Evolutionary conservation across 2,113 vertebrate genomes (phyloP).

Genomic region (Cromileptes altivelis): DNA sequence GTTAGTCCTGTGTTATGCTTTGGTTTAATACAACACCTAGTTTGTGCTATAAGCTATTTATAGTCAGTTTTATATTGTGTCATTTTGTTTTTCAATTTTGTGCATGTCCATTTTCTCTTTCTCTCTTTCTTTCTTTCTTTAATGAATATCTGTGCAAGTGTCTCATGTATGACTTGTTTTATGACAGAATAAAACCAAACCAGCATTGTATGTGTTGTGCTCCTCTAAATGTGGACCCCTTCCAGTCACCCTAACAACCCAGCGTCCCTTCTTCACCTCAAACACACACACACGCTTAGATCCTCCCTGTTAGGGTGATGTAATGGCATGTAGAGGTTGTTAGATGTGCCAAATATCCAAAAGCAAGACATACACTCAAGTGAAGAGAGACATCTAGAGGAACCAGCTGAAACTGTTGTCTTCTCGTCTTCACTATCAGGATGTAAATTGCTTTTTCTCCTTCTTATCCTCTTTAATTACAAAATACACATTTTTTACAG

Average conservation of each 20-base stretch:
- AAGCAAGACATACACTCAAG: constrained; percentile 14
- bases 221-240: background rate
- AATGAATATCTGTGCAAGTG: background rate
- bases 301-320: constrained; percentile 26
- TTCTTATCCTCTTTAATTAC: background rate
- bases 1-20: background rate
- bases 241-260: background rate
- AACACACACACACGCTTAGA: constrained; percentile 21
- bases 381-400: constrained; percentile 75
- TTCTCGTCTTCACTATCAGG: background rate
- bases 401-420: constrained; percentile 18
- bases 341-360: background rate
- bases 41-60: background rate
- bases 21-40: background rate
- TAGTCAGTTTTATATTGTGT: background rate
- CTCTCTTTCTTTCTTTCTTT: background rate
- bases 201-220: background rate
- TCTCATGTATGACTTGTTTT: background rate
- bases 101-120: background rate
- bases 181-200: background rate
- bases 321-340: constrained; percentile 23
- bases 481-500: background rate
- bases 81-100: background rate
- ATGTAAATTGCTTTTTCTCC: background rate
- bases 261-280: background rate